These are phyloP conservation scores for Asteroscopus sphinx DNA, from an alignment of 2,888 invertebrate genomes.

Conservation along the genomic window DNA sequence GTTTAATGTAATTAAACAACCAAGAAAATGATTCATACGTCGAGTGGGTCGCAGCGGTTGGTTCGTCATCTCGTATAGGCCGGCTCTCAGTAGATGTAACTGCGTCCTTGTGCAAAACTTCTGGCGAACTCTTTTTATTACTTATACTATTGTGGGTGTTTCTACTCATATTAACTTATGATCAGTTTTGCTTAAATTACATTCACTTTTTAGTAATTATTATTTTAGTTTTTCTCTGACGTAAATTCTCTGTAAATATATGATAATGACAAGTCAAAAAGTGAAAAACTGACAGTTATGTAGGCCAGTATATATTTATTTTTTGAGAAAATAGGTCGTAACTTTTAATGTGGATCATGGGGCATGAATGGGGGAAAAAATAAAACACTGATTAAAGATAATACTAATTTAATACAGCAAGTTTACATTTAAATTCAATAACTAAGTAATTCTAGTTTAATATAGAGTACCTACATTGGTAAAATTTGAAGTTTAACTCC, in stretches of 20 bases:
- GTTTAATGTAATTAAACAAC: slow-evolving; percentile 73
- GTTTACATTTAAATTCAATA: slow-evolving; percentile 81
- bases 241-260: slow-evolving; percentile 17
- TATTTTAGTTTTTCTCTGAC: slow-evolving; percentile 20
- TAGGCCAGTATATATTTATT: slow-evolving; percentile 31
- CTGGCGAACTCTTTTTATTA: slow-evolving; percentile 64
- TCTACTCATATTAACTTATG: slow-evolving; percentile 72
- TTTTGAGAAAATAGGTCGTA: neutral
- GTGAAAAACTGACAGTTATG: slow-evolving; percentile 8
- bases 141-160: slow-evolving; percentile 63
- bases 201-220: slow-evolving; percentile 59
- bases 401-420: slow-evolving; percentile 87
- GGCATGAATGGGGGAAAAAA: neutral
- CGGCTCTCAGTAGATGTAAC: slow-evolving; percentile 56
- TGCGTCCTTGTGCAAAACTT: slow-evolving; percentile 56
- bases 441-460: slow-evolving; percentile 71
- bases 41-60: slow-evolving; percentile 53
- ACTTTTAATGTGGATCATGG: neutral
- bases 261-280: slow-evolving; percentile 19
- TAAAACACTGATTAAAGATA: slow-evolving; percentile 63
- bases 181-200: slow-evolving; percentile 61
- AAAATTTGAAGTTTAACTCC: slow-evolving; percentile 83
- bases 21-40: slow-evolving; percentile 80
- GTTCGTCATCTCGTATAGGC: slow-evolving; percentile 64
- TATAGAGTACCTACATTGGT: slow-evolving; percentile 61